Evolutionary conservation across 1,140 invertebrate species (phyloP).

Genomic region (Achroia grisella): DNA sequence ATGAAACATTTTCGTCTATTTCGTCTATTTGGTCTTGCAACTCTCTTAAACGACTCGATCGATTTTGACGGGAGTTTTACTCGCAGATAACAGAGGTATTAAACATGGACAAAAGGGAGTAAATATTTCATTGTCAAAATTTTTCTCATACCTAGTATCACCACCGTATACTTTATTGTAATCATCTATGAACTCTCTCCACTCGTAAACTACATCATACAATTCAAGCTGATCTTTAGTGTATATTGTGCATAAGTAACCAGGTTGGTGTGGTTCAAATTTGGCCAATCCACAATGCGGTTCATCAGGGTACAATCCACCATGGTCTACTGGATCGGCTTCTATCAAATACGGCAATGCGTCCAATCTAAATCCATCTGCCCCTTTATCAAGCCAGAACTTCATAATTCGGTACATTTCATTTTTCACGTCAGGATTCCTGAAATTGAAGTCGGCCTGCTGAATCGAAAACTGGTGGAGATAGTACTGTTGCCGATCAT

Average conservation of each 20-base stretch:
- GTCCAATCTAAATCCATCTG: conserved; percentile 82
- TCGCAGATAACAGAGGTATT: too few relatives aligned
- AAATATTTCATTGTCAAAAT: too few relatives aligned
- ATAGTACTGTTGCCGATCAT: conserved; percentile 79
- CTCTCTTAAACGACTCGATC: too few relatives aligned
- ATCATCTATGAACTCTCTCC: conserved; percentile 75
- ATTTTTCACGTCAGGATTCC: conserved; percentile 69
- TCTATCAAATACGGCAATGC: conserved; percentile 79
- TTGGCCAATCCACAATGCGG: conserved; percentile 58
- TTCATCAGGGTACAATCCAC: conserved; percentile 76
- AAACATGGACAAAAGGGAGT: too few relatives aligned
- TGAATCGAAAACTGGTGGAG: conserved; percentile 78
- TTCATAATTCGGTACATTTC: conserved; percentile 75
- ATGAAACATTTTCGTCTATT: too few relatives aligned
- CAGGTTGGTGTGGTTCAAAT: conserved; percentile 38
- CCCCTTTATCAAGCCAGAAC: conserved; percentile 81
- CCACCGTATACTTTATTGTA: conserved; percentile 66
- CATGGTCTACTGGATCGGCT: conserved; percentile 58
- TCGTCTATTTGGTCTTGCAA: too few relatives aligned
- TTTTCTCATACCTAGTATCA: conserved; percentile 50
- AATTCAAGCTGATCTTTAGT: conserved; percentile 77
- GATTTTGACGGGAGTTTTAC: too few relatives aligned
- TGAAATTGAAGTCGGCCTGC: conserved; percentile 83
- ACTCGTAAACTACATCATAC: conserved; percentile 76
- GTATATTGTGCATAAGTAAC: conserved; percentile 75